A percentile compares a stretch with the other conserved stretches of the same genome.
phyloP scores from a whole-genome alignment of 2,113 vertebrate genomes.

The Takifugu flavidus region DNA sequence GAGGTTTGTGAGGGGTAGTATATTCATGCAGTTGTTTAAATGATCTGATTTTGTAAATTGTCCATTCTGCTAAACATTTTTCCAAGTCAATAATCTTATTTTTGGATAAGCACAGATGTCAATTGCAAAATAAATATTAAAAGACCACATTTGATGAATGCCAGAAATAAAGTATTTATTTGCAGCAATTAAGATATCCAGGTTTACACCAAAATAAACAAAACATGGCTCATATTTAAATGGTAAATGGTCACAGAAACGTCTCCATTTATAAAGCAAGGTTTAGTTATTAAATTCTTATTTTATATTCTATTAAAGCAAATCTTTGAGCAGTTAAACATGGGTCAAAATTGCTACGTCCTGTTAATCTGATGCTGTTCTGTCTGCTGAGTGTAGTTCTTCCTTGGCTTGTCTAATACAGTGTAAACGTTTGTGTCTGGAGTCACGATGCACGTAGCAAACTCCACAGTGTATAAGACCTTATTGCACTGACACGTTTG shows the following conservation, averaged over 20 bases:
- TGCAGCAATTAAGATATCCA: conserved; percentile 38
- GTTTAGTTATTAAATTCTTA: conserved; percentile 32
- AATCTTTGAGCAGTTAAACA: conserved; percentile 33
- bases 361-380: conserved; percentile 17
- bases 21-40: no score
- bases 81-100: no score
- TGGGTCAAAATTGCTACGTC: conserved; percentile 28
- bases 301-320: conserved; percentile 18
- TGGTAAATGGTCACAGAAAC: conserved; percentile 36
- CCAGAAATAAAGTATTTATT: conserved; percentile 47
- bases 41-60: no score
- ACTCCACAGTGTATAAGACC: conserved; percentile 66
- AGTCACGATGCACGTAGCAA: conserved; percentile 37
- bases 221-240: conserved; percentile 19
- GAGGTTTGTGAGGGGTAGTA: no score
- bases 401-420: conserved; percentile 31
- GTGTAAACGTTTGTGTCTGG: conserved; percentile 35
- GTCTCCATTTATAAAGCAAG: conserved; percentile 33
- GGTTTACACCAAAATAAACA: conserved; percentile 8
- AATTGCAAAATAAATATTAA: background rate
- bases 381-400: conserved; percentile 5
- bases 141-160: conserved; percentile 6
- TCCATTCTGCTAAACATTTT: no score
- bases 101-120: no score
- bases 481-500: conserved; percentile 70